Percentiles rank a stretch among this genome's conserved stretches.
Conservation (phyloP, 2,888 invertebrate genomes). For the Xanthorhoe designata region DNA sequence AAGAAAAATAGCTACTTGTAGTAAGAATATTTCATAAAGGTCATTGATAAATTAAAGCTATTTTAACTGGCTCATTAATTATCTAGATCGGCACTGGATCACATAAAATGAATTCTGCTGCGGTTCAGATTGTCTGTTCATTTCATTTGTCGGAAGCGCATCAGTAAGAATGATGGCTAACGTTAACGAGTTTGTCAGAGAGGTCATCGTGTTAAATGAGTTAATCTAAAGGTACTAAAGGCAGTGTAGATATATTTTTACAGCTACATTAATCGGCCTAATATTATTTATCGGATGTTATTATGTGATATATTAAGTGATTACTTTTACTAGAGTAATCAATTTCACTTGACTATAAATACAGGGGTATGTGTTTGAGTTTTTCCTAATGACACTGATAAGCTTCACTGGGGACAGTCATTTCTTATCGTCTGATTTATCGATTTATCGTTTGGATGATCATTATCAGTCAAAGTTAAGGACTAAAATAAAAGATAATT, state of each 20-base stretch:
- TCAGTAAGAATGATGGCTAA: constrained; percentile 18
- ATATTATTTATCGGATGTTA: constrained; percentile 9
- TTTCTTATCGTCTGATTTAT: not conserved
- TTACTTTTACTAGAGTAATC: too few relatives aligned
- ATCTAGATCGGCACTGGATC: not conserved
- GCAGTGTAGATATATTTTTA: not conserved
- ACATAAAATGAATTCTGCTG: constrained; percentile 19
- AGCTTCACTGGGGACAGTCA: not conserved
- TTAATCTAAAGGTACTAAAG: constrained; percentile 8
- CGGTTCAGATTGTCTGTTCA: constrained; percentile 20
- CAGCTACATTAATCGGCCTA: not conserved
- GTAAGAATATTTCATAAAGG: too few relatives aligned
- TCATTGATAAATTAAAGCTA: too few relatives aligned
- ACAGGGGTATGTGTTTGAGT: constrained; percentile 12
- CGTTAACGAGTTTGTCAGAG: constrained; percentile 22
- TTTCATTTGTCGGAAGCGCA: constrained; percentile 16
- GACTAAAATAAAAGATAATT: not conserved
- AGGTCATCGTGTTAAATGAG: constrained; percentile 12
- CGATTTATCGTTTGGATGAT: too few relatives aligned
- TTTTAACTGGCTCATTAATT: too few relatives aligned
- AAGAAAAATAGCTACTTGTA: too few relatives aligned
- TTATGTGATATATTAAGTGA: too few relatives aligned
- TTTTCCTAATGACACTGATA: constrained; percentile 4
- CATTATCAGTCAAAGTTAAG: not conserved
- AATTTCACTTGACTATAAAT: not conserved